These are phyloP conservation scores for Centrocercus urophasianus DNA, from an alignment of 2,113 vertebrate genomes.

Conservation along the genomic window DNA sequence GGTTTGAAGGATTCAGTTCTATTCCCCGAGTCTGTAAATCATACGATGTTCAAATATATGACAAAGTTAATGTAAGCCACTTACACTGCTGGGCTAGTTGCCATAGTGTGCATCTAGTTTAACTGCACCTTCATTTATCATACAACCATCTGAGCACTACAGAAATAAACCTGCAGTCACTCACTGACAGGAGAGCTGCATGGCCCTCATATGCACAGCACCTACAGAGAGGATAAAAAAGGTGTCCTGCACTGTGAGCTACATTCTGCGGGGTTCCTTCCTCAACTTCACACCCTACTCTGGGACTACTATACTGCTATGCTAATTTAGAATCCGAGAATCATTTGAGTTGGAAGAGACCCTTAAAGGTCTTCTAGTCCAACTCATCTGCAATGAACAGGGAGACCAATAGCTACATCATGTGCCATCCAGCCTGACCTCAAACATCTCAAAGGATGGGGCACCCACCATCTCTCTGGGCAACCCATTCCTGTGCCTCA, in stretches of 20 bases:
- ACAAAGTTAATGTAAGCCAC: background rate
- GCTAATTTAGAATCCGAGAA: background rate
- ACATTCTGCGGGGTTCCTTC: background rate
- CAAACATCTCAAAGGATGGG: too few relatives aligned
- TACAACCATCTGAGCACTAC: background rate
- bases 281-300: accelerated
- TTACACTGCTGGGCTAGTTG: background rate
- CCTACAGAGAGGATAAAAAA: accelerated
- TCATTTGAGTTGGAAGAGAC: too few relatives aligned
- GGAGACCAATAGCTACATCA: too few relatives aligned
- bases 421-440: too few relatives aligned
- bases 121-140: background rate
- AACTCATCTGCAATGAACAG: too few relatives aligned
- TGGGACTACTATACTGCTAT: accelerated
- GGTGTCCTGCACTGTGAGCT: background rate
- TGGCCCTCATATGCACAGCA: background rate
- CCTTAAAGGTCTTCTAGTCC: too few relatives aligned
- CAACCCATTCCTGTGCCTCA: too few relatives aligned
- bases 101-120: background rate
- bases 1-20: accelerated
- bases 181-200: background rate
- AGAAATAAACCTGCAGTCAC: background rate
- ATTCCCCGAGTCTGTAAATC: background rate
- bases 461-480: too few relatives aligned
- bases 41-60: background rate